Base-by-base conservation (phyloP, 2,888 invertebrate genomes). In the Loripinus fragilis region DNA sequence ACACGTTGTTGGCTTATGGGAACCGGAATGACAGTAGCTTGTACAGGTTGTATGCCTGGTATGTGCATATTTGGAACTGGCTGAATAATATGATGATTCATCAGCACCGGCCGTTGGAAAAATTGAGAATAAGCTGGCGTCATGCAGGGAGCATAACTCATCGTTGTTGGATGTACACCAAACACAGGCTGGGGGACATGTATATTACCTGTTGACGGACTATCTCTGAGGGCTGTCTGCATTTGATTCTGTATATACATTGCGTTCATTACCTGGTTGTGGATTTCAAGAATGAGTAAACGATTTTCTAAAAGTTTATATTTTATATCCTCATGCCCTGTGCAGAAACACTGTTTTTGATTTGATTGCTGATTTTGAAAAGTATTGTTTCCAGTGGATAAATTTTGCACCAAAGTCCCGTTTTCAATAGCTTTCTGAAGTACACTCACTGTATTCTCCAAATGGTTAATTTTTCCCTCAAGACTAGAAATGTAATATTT, bases 221-320 rank as follows among this genome's bases (percentile, higher is more conserved):
- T 55, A 28, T 55, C 55, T 25, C 28, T 55, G 5, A 55, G 55
- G 5, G 28, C 28, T 28, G 55, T 20, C 28, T 55, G 55, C 5
- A 10, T 55, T 55, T 55, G 55, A 7, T 28, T 55, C 28, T 55
- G 55, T 7, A 28, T 55, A 28, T 55, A 17, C 28, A 55, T 55
- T 12, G 55, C 7, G 17, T 55, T 55, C 55, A 55, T 55, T 28
- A 55, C 55, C 12, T 55, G 55, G 28, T 25, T 25, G 28, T 55
- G 55, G 17, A 28, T 55, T 25, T 55, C 55, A 23, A 55, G 55
- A 28, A 28, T 55, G 8, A 55, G 25, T 10, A 55, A 17, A 7
- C 55, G 25, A 28, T 55, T 55, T 55, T 55, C 55, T 28, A 55
- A 55, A 23, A 55, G 28, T 55, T 55, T 55, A 28, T 55, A 55